phyloP scores from a whole-genome alignment of 2,113 vertebrate species.

The Paramormyrops kingsleyae region DNA sequence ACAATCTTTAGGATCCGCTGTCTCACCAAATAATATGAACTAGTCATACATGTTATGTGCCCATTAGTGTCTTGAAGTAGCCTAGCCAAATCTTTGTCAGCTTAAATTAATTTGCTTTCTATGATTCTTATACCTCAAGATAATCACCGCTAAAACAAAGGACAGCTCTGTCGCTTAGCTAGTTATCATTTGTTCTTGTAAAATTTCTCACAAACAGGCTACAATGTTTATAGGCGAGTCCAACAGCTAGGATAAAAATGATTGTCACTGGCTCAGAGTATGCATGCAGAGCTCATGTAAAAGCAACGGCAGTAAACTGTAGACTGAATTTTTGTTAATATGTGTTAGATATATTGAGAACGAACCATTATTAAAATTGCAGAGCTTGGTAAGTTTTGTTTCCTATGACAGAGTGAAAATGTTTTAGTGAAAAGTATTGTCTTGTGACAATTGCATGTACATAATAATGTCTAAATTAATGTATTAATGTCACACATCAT shows the following conservation, averaged over 20 bases:
- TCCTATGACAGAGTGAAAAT: not conserved
- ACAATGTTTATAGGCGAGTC: not conserved
- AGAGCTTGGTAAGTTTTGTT: not conserved
- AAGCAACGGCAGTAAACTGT: not conserved
- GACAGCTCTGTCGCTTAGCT: not conserved
- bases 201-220: not conserved
- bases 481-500: too few species aligned
- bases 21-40: not conserved
- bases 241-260: not conserved
- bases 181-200: not conserved
- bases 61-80: not conserved
- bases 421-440: not conserved
- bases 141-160: not conserved
- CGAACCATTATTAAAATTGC: not conserved
- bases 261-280: not conserved
- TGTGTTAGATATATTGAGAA: not conserved
- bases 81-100: not conserved
- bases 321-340: not conserved
- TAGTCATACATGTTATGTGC: not conserved
- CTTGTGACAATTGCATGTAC: not conserved
- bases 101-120: not conserved
- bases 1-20: not conserved
- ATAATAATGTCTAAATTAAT: not conserved
- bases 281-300: not conserved
- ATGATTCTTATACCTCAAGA: not conserved